phyloP scores from a whole-genome alignment of 2,113 vertebrate genomes.

The Cynocephalus volans region DNA sequence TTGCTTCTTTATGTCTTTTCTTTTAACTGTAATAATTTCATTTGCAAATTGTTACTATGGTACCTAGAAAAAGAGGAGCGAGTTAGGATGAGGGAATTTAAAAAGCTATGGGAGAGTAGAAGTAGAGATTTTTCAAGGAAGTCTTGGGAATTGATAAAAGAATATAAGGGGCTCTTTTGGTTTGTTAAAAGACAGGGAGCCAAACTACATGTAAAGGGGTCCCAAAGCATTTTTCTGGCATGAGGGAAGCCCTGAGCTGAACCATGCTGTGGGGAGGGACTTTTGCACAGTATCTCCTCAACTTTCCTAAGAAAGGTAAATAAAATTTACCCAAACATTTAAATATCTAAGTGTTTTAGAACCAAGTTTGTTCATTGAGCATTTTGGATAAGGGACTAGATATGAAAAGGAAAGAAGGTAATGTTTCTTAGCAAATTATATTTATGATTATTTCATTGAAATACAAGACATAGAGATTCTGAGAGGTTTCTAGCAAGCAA shows the following conservation, averaged over 20 bases:
- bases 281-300: not conserved
- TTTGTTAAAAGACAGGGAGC: not conserved
- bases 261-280: not conserved
- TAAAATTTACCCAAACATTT: not conserved
- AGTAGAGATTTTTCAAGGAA: constrained; percentile 42
- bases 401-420: not conserved
- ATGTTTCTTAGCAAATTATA: constrained; percentile 31
- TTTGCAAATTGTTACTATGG: not conserved
- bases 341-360: not conserved
- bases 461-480: not conserved
- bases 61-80: not conserved
- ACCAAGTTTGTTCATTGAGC: not conserved
- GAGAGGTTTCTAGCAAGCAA: constrained; percentile 26
- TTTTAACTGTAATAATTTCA: constrained; percentile 32
- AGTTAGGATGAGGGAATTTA: not conserved
- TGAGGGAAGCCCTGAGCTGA: not conserved
- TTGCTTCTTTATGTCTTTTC: not conserved
- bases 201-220: not conserved
- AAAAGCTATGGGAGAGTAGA: not conserved
- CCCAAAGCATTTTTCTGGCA: not conserved
- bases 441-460: constrained; percentile 39
- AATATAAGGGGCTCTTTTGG: not conserved
- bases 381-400: not conserved
- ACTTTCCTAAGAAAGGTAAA: not conserved
- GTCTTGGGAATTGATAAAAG: not conserved